Evolutionary conservation across 2,888 invertebrate genomes (phyloP).

Genomic region (Cephalotes varians): DNA sequence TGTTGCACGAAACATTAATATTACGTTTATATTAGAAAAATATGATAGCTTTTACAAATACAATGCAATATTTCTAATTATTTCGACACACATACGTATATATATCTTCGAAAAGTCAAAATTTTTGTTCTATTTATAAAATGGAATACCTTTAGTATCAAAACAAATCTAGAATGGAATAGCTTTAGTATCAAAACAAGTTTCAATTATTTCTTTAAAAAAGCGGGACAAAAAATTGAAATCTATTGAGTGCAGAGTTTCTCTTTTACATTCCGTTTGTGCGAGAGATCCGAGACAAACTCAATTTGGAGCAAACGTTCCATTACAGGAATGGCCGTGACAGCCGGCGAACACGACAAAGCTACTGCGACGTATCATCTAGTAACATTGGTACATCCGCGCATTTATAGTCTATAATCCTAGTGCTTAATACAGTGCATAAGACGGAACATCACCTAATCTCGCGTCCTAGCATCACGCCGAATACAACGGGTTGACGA

Average conservation of each 20-base stretch:
- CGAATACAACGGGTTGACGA: conserved; percentile 31
- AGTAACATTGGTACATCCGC: conserved; percentile 38
- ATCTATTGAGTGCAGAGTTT: neutral
- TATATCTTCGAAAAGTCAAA: neutral
- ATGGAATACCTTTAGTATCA: neutral
- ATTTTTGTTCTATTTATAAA: neutral
- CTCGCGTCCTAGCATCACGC: conserved; percentile 32
- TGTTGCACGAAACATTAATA: neutral
- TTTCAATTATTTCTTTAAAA: conserved; percentile 18
- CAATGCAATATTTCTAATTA: neutral
- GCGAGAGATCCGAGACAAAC: conserved; percentile 20
- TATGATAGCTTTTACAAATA: neutral
- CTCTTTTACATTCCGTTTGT: conserved; percentile 34
- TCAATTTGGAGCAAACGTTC: conserved; percentile 53
- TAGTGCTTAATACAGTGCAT: conserved; percentile 27
- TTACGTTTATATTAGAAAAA: neutral
- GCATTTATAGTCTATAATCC: conserved; percentile 50
- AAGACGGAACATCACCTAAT: conserved; percentile 48
- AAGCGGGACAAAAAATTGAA: neutral
- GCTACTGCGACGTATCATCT: conserved; percentile 50
- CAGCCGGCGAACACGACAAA: conserved; percentile 53
- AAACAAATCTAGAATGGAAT: no score
- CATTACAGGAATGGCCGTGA: conserved; percentile 52
- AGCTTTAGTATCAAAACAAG: neutral
- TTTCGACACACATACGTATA: neutral